Percentiles rank a stretch among this genome's conserved stretches.
These are phyloP conservation scores for Chiloscyllium plagiosum DNA, from an alignment of 2,113 vertebrate species.

Conservation along the genomic window DNA sequence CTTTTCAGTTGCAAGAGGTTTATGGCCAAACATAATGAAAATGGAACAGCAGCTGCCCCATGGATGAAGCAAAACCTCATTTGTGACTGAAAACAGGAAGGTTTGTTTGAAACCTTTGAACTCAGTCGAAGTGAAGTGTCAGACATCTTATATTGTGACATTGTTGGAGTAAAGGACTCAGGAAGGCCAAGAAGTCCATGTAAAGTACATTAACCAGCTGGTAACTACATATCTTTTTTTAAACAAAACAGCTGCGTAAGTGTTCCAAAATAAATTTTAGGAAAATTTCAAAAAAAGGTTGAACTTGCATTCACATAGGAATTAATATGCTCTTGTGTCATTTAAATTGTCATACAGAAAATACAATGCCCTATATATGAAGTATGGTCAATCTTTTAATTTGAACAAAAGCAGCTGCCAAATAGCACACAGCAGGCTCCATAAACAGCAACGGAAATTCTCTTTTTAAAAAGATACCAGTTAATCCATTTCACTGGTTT, in stretches of 20 bases:
- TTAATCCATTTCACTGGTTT: neutral
- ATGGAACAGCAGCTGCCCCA: neutral
- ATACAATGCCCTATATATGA: neutral
- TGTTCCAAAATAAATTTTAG: neutral
- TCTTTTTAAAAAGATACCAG: neutral
- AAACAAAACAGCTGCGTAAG: neutral
- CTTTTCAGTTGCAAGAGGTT: neutral
- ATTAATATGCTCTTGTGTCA: neutral
- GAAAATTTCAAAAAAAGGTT: neutral
- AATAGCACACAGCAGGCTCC: neutral
- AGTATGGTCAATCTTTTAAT: neutral
- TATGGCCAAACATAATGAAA: neutral
- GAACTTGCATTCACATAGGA: neutral
- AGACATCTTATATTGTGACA: neutral
- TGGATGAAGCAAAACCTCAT: neutral
- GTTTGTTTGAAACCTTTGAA: neutral
- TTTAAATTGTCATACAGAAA: neutral
- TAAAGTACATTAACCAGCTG: neutral
- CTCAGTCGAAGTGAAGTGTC: neutral
- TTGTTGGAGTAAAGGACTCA: neutral
- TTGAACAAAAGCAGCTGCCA: neutral
- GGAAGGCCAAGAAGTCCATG: neutral
- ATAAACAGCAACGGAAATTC: neutral
- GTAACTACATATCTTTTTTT: neutral
- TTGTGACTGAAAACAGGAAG: neutral